Evolutionary conservation across 2,888 invertebrate species (phyloP).

Genomic region (Archaeoteleia sp.): DNA sequence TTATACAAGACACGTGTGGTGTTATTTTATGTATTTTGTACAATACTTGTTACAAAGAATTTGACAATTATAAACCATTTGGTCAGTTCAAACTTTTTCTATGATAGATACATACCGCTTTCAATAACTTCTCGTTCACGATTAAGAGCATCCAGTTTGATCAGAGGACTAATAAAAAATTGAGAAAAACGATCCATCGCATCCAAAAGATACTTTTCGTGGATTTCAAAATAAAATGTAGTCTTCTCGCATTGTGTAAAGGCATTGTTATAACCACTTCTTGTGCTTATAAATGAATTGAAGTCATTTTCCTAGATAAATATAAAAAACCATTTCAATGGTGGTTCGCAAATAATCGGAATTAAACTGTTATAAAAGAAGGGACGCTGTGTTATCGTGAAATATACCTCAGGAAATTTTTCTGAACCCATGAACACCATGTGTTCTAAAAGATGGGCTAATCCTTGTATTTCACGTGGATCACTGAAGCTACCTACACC

Average conservation of each 20-base stretch:
- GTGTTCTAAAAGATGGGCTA: slow-evolving; percentile 91
- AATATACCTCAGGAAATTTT: slow-evolving; percentile 86
- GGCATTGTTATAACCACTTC: slow-evolving; percentile 91
- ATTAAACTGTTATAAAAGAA: slow-evolving; percentile 4
- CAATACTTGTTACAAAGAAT: too few species aligned
- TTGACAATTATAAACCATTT: too few species aligned
- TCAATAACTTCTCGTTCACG: slow-evolving; percentile 92
- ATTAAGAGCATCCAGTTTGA: slow-evolving; percentile 89
- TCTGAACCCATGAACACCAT: slow-evolving; percentile 97
- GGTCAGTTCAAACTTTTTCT: too few species aligned
- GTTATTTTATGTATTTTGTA: too few species aligned
- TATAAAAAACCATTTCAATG: too few species aligned
- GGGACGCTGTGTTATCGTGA: neutral
- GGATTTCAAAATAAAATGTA: slow-evolving; percentile 91
- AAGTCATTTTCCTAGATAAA: slow-evolving; percentile 70
- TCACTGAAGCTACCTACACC: slow-evolving; percentile 88
- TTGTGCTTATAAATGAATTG: slow-evolving; percentile 77
- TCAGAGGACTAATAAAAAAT: slow-evolving; percentile 90
- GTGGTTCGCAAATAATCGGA: too few species aligned
- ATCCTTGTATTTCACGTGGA: slow-evolving; percentile 84
- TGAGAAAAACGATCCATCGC: slow-evolving; percentile 92
- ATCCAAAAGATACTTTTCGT: slow-evolving; percentile 84
- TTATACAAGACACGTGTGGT: too few species aligned
- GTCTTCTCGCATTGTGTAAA: slow-evolving; percentile 92
- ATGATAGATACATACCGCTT: too few species aligned